phyloP scores from a whole-genome alignment of 2,113 vertebrate species.

The Pogona vitticeps region DNA sequence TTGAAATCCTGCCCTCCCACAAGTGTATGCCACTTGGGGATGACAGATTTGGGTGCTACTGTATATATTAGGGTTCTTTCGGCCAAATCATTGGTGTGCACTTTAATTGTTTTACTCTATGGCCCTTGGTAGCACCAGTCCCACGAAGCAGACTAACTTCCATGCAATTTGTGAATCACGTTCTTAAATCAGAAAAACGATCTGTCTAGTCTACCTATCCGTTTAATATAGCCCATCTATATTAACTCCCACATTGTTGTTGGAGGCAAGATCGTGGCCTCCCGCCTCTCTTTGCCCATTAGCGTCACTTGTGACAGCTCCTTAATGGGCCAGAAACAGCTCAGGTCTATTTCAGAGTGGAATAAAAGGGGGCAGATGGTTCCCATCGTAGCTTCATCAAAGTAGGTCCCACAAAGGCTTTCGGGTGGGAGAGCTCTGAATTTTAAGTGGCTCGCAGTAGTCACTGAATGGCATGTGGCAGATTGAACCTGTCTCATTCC shows the following conservation, averaged over 20 bases:
- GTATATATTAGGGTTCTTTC: no score
- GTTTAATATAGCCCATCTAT: neutral
- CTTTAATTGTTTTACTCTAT: no score
- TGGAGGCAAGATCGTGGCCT: neutral
- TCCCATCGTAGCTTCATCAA: conserved; percentile 7
- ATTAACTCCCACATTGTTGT: neutral
- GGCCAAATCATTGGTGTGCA: no score
- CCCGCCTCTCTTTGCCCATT: conserved; percentile 12
- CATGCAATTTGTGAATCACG: neutral
- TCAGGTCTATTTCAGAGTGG: neutral
- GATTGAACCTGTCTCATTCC: conserved; percentile 28
- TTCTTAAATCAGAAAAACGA: neutral
- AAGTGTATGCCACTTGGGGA: no score
- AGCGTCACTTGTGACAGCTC: conserved; percentile 14
- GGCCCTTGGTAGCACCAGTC: no score
- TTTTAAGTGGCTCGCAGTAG: conserved; percentile 9
- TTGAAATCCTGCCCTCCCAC: no score
- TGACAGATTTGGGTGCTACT: no score
- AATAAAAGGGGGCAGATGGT: conserved; percentile 19
- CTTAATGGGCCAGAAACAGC: conserved; percentile 8
- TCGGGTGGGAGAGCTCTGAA: conserved; percentile 12
- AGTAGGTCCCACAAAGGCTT: neutral
- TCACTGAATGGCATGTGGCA: conserved; percentile 13
- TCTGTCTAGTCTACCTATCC: neutral
- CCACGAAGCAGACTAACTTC: neutral